Base-by-base conservation (phyloP, 2,113 vertebrate species). In the Pollachius pollachius region DNA sequence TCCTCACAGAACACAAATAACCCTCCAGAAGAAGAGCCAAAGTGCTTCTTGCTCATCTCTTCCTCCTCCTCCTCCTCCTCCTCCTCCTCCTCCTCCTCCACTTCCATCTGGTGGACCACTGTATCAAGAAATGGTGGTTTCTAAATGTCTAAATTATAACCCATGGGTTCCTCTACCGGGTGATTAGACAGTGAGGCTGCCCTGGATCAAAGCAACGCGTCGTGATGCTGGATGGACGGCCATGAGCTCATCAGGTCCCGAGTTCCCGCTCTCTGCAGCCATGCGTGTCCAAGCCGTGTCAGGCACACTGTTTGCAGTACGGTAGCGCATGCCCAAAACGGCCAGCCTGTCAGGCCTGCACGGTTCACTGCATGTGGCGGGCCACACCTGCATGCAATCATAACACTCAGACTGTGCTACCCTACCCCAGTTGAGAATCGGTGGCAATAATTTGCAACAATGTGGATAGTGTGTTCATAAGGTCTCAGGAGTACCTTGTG, bases 71-170 rank as follows among this genome's bases (percentile, higher is more conserved):
- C 64, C 18, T 48, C 64, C 52, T 60, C 8, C 21, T 27, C 61
- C 73, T 73, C 64, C n/a, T 57, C 57, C 57, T 19, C 57, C 4
- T 18, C 65, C 60, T 77, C 65, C 68, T 54, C 74, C 62, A 70
- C 62, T 73, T 65, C 56, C 16, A 5, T 18, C 57, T 61, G 67
- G 37, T 67, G 18, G 21, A 68, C 69, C 68, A 57, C 76, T 70
- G 15, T 65, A 83, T 81, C 72, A 80, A 75, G 72, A 70, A 65
- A 64, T 52, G 76, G 75, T 64, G 72, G 74, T 41, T 75, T 74
- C 60, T 69, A 16, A 65, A 81, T 77, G 57, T 75, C 58, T 37
- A 67, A 77, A 84, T 81, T 68, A 81, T 67, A 81, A 54, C 76
- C 69, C 72, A 18, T 25, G 9, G 48, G 1, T 52, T n/a, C 15